These are phyloP conservation scores for Diadophis punctatus DNA, from an alignment of 2,113 vertebrate species.

Conservation along the genomic window DNA sequence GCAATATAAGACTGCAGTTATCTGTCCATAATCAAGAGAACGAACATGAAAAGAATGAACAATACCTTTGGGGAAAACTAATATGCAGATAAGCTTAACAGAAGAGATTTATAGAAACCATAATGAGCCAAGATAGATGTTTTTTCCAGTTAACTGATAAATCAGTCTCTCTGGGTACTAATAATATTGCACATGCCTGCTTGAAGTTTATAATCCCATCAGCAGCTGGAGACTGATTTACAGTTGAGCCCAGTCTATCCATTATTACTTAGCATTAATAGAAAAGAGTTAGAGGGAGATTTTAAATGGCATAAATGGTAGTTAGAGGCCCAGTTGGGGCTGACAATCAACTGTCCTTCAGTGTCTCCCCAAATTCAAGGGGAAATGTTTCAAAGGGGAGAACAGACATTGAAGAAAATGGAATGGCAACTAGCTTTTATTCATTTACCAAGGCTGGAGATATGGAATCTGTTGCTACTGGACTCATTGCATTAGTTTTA, in stretches of 20 bases:
- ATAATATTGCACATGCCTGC: constrained; percentile 35
- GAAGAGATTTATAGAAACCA: constrained; percentile 62
- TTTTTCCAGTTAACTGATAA: constrained; percentile 60
- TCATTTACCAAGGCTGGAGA: rapidly evolving
- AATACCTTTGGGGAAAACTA: constrained; percentile 49
- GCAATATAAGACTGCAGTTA: constrained; percentile 33
- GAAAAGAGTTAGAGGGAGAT: constrained; percentile 47
- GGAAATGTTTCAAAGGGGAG: neutral
- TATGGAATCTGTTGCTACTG: neutral
- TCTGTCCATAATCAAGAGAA: constrained; percentile 22
- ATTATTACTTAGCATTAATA: constrained; percentile 54
- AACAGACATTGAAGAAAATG: neutral
- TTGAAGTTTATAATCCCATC: constrained; percentile 45
- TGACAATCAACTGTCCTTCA: constrained; percentile 4
- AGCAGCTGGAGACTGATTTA: constrained; percentile 57
- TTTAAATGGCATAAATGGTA: constrained; percentile 3
- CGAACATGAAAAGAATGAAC: constrained; percentile 40
- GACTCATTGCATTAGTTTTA: neutral
- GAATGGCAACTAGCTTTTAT: neutral
- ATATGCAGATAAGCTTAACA: constrained; percentile 51
- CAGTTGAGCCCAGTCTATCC: constrained; percentile 49
- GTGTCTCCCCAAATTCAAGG: rapidly evolving
- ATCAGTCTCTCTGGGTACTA: constrained; percentile 44
- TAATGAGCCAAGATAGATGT: constrained; percentile 61
- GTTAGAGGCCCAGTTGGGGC: neutral